Base-by-base conservation (phyloP, 2,888 invertebrate genomes). In the Panopea generosa region DNA sequence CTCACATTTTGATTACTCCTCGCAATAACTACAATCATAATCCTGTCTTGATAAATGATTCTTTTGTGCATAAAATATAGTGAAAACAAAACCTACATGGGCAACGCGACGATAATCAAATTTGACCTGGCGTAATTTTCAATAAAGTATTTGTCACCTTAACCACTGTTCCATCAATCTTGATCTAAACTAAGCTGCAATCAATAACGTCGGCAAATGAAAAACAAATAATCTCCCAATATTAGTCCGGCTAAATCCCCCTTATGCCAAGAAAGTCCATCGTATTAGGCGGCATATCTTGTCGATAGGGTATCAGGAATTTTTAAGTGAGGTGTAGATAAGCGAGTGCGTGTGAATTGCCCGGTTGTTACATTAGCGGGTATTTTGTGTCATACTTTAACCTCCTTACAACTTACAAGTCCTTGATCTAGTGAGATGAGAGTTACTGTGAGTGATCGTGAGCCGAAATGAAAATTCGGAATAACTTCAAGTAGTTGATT, bases 131-230 rank as follows among this genome's bases (percentile, higher is more conserved):
- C 68, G 74, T 69, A 74, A 68, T 45, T 59, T 69, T 69, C 68
- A 63, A 68, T 74, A 68, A 74, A 63, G 53, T 68, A 68, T 74
- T 74, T 68, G 74, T 74, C 74, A 69, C 68, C 53, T 63, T 53
- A 33, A 63, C 60, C 68, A 20, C 3, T 53, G 24, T n/a, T 33
- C 52, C 68, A 74, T 74, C 63, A 57, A 74, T 74, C 74, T 65
- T 63, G 68, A 69, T 69, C 33, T 33, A 33, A 33, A 33, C 33
- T 53, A 62, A 71, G 24, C 33, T 50, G 0, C 1, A 18, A 71
- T 77, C 77, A 71, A 68, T 77, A 77, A 33, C 57, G 68, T 56
- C 61, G 53, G 71, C 61, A 57, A 77, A 72, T 72, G 72, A 65
- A 72, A 69, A 69, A 68, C 69, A 77, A 72, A 77, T 77, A 68